phyloP scores from a whole-genome alignment of 2,797 vertebrate genomes.

The Mus spretus region DNA sequence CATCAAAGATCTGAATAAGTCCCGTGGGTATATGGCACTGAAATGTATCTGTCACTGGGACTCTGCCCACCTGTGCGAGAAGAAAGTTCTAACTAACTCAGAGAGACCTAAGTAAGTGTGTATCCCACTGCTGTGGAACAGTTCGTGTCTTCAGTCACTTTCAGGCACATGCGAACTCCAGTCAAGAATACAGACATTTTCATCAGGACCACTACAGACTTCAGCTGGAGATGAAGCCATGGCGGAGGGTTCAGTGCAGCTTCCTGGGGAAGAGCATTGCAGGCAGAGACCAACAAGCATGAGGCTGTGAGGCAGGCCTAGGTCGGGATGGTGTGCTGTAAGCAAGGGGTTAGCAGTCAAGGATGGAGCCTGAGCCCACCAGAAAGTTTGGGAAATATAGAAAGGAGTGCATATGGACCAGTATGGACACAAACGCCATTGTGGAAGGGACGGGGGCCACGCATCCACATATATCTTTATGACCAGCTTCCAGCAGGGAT shows the following conservation, averaged over 20 bases:
- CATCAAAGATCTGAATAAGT: not conserved
- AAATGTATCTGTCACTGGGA: fast-evolving
- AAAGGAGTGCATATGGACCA: not conserved
- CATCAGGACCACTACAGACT: not conserved
- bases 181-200: not conserved
- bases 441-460: too few species aligned
- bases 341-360: fast-evolving
- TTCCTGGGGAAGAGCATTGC: not conserved
- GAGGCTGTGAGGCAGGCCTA: fast-evolving
- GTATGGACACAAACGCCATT: fast-evolving
- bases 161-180: fast-evolving
- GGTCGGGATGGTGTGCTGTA: not conserved
- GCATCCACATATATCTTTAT: fast-evolving
- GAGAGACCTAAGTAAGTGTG: fast-evolving
- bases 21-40: not conserved
- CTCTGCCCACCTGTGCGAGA: not conserved
- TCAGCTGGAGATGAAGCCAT: not conserved
- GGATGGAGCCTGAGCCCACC: not conserved
- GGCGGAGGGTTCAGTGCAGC: fast-evolving
- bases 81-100: too few species aligned
- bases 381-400: not conserved
- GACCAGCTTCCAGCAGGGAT: not conserved
- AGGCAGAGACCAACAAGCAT: not conserved
- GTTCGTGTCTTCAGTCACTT: not conserved
- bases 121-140: not conserved